Evolutionary conservation across 1,140 invertebrate genomes (phyloP).

Genomic region (Leptinotarsa undecemlineata): DNA sequence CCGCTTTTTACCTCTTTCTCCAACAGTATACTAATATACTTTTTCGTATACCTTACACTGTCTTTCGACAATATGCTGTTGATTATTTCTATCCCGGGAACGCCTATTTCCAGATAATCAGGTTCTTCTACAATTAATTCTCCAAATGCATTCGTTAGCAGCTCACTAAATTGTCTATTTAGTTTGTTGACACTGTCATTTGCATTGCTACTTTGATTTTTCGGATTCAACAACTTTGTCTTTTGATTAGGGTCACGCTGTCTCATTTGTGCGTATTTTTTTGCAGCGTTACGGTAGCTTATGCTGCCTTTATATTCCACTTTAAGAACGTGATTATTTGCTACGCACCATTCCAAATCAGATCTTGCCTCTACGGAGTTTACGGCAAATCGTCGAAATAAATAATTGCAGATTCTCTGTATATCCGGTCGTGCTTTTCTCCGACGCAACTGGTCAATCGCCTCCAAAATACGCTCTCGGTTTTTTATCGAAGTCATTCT

Average conservation of each 20-base stretch:
- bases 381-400: constrained; percentile 74
- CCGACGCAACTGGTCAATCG: constrained; percentile 79
- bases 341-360: constrained; percentile 75
- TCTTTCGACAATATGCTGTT: constrained; percentile 67
- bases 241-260: constrained; percentile 56
- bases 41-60: constrained; percentile 65
- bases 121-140: constrained; percentile 71
- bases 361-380: constrained; percentile 71
- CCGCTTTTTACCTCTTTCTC: constrained; percentile 68
- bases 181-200: constrained; percentile 38
- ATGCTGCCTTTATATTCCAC: constrained; percentile 86
- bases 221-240: constrained; percentile 48
- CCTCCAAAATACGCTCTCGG: constrained; percentile 76
- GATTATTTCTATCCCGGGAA: constrained; percentile 67
- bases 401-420: constrained; percentile 79
- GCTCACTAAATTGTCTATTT: constrained; percentile 52
- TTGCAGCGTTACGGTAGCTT: constrained; percentile 81
- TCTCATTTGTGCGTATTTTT: constrained; percentile 63
- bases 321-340: constrained; percentile 76
- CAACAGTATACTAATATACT: constrained; percentile 67
- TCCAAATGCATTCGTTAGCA: constrained; percentile 69
- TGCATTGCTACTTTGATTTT: constrained; percentile 32
- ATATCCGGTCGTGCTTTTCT: constrained; percentile 83
- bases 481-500: constrained; percentile 61
- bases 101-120: constrained; percentile 71